A percentile compares a stretch with the other conserved stretches of the same genome.
phyloP scores from a whole-genome alignment of 2,797 vertebrate genomes.

The Rhinatrema bivittatum region DNA sequence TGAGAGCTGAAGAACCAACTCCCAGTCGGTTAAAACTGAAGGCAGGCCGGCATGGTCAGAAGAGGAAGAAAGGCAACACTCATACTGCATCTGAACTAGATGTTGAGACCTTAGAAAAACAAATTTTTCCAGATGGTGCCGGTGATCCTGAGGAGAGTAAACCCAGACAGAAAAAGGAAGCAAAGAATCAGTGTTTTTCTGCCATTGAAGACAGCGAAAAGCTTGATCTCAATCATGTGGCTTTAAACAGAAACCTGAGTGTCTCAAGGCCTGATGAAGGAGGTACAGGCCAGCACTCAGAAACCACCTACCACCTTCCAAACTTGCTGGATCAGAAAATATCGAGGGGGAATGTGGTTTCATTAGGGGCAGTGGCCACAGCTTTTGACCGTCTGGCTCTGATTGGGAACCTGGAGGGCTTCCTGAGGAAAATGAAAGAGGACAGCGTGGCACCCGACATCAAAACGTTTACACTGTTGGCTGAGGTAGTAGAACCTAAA shows the following conservation, averaged over 20 bases:
- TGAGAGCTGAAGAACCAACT: conserved; percentile 25
- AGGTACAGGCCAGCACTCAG: neutral
- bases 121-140: conserved; percentile 51
- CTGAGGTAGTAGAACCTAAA: conserved; percentile 63
- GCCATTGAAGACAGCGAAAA: no score
- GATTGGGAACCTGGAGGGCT: conserved; percentile 70
- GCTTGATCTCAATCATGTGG: no score
- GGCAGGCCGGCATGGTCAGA: neutral
- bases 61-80: neutral
- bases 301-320: conserved; percentile 20
- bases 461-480: conserved; percentile 78
- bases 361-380: conserved; percentile 54
- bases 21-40: neutral
- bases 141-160: neutral
- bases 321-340: conserved; percentile 65
- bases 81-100: conserved; percentile 29
- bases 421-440: conserved; percentile 74
- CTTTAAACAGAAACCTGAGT: fast-evolving
- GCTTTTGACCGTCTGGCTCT: conserved; percentile 65
- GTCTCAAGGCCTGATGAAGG: neutral
- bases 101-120: conserved; percentile 67
- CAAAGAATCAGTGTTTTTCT: no score
- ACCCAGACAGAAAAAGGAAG: no score
- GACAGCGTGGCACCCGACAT: conserved; percentile 60
- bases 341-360: conserved; percentile 40